Percentiles rank a stretch among this genome's conserved stretches.
Evolutionary conservation across 2,797 vertebrate species (phyloP).

Genomic region (Artibeus lituratus): DNA sequence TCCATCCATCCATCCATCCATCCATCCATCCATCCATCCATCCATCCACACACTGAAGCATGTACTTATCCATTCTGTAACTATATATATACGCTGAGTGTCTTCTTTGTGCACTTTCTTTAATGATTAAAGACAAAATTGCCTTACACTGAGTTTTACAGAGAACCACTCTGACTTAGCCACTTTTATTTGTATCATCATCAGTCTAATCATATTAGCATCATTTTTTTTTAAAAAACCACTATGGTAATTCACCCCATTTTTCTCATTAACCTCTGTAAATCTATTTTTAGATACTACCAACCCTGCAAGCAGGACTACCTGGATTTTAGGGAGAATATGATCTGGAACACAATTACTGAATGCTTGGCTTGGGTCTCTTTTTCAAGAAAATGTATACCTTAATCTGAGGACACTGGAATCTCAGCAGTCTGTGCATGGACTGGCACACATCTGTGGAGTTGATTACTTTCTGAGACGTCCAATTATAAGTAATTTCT

Average conservation of each 20-base stretch:
- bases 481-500: slow-evolving; percentile 58
- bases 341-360: neutral
- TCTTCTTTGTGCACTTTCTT: neutral
- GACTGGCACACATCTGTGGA: neutral
- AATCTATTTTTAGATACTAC: neutral
- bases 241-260: neutral
- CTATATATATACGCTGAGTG: neutral
- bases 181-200: neutral
- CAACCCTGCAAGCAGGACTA: neutral
- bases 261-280: neutral
- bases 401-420: slow-evolving; percentile 3
- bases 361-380: neutral
- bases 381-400: slow-evolving; percentile 44
- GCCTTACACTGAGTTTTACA: neutral
- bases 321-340: neutral
- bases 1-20: neutral
- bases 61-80: neutral
- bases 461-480: slow-evolving; percentile 34
- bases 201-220: neutral
- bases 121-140: neutral
- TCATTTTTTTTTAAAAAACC: neutral
- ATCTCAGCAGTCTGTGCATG: neutral
- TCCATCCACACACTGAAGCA: neutral
- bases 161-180: neutral
- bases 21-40: neutral